phyloP scores from a whole-genome alignment of 92 coral and sea anemone genomes.

The Palythoa grandiflora region DNA sequence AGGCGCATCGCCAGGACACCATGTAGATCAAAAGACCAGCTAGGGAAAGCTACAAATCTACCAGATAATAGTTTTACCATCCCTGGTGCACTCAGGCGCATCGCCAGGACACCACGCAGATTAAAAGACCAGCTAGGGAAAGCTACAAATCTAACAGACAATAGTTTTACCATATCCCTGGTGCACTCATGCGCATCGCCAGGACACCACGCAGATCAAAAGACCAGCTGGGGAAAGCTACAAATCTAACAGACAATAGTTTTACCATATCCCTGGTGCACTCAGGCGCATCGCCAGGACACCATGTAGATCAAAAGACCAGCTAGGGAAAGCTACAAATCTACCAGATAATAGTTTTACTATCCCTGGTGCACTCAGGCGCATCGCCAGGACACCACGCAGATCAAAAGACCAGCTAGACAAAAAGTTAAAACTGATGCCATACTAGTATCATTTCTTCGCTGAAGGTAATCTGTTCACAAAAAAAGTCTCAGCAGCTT shows the following conservation, averaged over 20 bases:
- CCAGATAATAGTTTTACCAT: not conserved
- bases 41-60: not conserved
- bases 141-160: not conserved
- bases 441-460: constrained; percentile 25
- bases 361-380: constrained; percentile 16
- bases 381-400: constrained; percentile 25
- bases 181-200: constrained; percentile 18
- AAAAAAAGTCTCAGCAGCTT: constrained; percentile 18
- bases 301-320: not conserved
- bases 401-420: constrained; percentile 23
- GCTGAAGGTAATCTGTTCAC: constrained; percentile 13
- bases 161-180: not conserved
- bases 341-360: not conserved
- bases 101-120: constrained; percentile 6
- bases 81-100: not conserved
- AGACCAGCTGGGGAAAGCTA: not conserved
- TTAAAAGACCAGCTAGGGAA: constrained; percentile 22
- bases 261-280: constrained; percentile 13
- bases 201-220: constrained; percentile 23
- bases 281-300: constrained; percentile 16
- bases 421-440: not conserved
- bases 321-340: not conserved
- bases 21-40: not conserved
- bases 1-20: too few species aligned
- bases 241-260: not conserved